phyloP scores from a whole-genome alignment of 2,888 invertebrate species.

The Glaucopsyche alexis region DNA sequence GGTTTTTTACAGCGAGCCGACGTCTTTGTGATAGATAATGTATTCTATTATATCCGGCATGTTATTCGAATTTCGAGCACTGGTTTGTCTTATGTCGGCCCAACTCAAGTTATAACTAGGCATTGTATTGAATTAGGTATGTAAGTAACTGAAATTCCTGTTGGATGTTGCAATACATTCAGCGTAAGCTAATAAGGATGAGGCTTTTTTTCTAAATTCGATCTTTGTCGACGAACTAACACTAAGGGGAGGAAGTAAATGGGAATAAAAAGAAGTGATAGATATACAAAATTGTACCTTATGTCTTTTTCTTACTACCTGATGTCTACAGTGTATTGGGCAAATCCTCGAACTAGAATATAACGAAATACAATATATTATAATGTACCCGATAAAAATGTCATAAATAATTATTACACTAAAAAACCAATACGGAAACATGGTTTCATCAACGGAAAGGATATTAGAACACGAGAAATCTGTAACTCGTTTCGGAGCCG shows the following conservation, averaged over 20 bases:
- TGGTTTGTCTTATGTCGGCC: not conserved
- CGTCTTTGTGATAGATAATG: constrained; percentile 24
- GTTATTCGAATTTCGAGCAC: not conserved
- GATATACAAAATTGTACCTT: no score
- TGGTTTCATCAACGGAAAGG: not conserved
- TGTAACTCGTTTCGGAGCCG: not conserved
- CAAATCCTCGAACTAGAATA: no score
- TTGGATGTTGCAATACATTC: not conserved
- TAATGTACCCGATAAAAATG: not conserved
- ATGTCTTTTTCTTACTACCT: no score
- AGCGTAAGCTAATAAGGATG: not conserved
- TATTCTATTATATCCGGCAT: not conserved
- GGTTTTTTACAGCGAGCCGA: constrained; percentile 20
- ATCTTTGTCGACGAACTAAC: not conserved
- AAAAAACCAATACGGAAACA: not conserved
- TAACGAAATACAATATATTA: no score
- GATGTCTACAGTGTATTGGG: no score
- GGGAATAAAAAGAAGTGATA: not conserved
- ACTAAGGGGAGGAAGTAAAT: not conserved
- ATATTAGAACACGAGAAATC: not conserved
- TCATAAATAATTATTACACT: not conserved
- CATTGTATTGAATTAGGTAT: no score
- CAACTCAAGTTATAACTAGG: not conserved
- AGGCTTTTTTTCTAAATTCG: not conserved
- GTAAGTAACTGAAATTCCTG: no score